Evolutionary conservation across 2,888 invertebrate species (phyloP), one percentile per base, ranked within the genome.

Genomic region (Orthosia cruda): DNA sequence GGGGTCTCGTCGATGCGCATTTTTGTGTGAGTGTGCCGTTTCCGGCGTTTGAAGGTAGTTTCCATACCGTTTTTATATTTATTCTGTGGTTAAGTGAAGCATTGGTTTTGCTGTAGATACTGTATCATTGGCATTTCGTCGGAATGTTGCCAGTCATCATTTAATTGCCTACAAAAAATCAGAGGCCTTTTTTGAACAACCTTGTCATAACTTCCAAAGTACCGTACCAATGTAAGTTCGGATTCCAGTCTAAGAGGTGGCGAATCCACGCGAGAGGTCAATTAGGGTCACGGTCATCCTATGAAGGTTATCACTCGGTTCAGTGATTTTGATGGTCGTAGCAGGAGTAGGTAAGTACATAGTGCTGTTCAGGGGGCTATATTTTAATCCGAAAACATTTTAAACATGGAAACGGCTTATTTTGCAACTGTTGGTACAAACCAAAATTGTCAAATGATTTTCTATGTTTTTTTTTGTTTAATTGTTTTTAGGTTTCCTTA

Each of bases 181-280:
- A 16, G n/a, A 59, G 58, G 58, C 15, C 50, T 59, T 65, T 59
- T 74, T 52, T 7, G 2, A 50, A n/a, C 11, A 40, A 18, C 74
- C 26, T 76, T 76, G 54, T 55, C 26, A 45, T 75, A 75, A 75
- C 47, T 49, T 26, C 16, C 20, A 55, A 75, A 61, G 58, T 49
- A 75, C 18, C 13, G 55, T 75, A 50, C 32, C 16, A 32, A 23
- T n/a, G 45, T 57, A 26, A 62, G 76, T 62, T 57, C 45, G 68
- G n/a, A 18, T 32, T 57, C 13, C 55, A 50, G 20, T 67, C 3
- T 50, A 62, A 62, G 18, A 55, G 67, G 12, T 57, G 50, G 68
- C 62, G 32, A 76, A 68, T 76, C 18, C 32, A 23, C 26, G 47
- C n/a, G 32, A 7, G 40, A 64, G 76, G 62, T 76, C 75, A 76